phyloP scores from a whole-genome alignment of 2,888 invertebrate species.

The Yponomeuta plumbellus region DNA sequence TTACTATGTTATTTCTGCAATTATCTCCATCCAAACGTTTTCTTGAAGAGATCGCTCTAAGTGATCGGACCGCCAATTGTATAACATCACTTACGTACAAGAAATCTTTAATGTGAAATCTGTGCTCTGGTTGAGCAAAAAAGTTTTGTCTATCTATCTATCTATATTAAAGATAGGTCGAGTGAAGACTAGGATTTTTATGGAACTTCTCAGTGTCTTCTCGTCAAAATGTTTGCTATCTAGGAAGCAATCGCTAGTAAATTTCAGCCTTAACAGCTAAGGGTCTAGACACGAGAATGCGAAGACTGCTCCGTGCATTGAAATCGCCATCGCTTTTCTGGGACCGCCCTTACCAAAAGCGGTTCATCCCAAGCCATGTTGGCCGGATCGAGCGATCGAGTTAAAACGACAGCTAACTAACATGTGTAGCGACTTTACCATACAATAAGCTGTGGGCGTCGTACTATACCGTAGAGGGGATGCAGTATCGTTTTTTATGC shows the following conservation, averaged over 20 bases:
- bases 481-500: not conserved
- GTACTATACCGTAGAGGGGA: conserved; percentile 7
- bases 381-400: conserved; percentile 37
- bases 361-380: conserved; percentile 59
- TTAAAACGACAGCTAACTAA: conserved; percentile 34
- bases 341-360: conserved; percentile 42
- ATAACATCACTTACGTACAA: no score
- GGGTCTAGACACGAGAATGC: not conserved
- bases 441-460: conserved; percentile 64
- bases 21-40: no score
- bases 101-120: no score
- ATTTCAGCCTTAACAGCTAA: not conserved
- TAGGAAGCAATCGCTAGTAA: no score
- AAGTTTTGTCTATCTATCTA: no score
- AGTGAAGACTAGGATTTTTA: no score
- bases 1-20: no score
- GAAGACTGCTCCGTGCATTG: not conserved
- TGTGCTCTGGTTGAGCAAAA: no score
- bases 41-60: no score
- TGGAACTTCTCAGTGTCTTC: not conserved
- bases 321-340: conserved; percentile 24
- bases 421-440: conserved; percentile 52
- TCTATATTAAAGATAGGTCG: no score
- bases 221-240: not conserved
- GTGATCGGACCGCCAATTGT: no score